Evolutionary conservation across 2,797 vertebrate genomes (phyloP), one percentile per base, ranked within the genome.

Genomic region (Poliocrania exsul): DNA sequence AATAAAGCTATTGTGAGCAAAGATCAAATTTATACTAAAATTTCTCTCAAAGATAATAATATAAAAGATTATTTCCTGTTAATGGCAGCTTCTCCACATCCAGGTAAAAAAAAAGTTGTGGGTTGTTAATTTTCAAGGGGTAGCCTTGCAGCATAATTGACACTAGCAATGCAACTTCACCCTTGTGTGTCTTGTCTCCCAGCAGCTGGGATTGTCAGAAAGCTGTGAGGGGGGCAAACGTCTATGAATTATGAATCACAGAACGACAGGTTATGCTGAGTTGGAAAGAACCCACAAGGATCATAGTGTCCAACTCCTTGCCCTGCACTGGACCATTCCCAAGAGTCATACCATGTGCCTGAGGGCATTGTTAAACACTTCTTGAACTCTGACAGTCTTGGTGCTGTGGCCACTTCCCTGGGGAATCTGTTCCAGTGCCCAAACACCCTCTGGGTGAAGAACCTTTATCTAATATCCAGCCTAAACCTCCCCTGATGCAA

Each of bases 181-280:
- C 13, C 8, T 49, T 53, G 6, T 18, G 13, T 5, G 1, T 71
- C 31, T 73, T 1, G 0, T 17, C 31, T 78, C 14, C 26, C 46
- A 60, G 8, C 15, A 67, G 33, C 46, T 67, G 49, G 15, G 19
- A 17, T 66, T 73, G 29, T 69, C 46, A 79, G 54, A 75, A 77
- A 69, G 24, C 33, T 80, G 9, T 81, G 37, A 66, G 47, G 46
- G 35, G 24, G 19, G 10, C 47, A 60, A 14, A 60, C 25, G 9
- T 53, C 46, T 56, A 46, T 29, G 16, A 85, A 21, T 47, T 61
- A 31, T 2, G 4, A 69, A 24, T 53, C 35, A 20, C 58, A 61
- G 37, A 61, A 38, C 10, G 25, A 20, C 58, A 60, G 37, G 28
- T 10, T 26, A 40, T 20, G 18, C 17, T 40, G 37, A 40, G 26